Evolutionary conservation across 2,888 invertebrate species (phyloP).

Genomic region (Carabus problematicus): DNA sequence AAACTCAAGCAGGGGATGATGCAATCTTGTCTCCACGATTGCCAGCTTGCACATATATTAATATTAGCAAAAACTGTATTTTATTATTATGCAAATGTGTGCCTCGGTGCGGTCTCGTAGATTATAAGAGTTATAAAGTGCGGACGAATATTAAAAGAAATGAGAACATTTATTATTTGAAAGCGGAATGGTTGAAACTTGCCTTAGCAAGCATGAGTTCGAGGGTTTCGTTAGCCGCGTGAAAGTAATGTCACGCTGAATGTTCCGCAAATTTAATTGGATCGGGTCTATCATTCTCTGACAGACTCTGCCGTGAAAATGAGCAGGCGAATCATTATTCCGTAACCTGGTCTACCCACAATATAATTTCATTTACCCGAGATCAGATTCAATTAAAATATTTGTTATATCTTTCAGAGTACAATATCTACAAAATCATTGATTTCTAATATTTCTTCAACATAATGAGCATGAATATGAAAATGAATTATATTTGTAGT

Average conservation of each 20-base stretch:
- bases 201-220: no score
- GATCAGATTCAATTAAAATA: no score
- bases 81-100: conserved; percentile 43
- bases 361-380: no score
- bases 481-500: no score
- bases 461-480: no score
- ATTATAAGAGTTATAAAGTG: conserved; percentile 40
- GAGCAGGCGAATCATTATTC: not conserved
- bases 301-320: conserved; percentile 3
- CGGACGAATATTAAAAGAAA: conserved; percentile 41
- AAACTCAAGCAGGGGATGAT: conserved; percentile 26
- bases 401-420: no score
- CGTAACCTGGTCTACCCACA: not conserved
- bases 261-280: conserved; percentile 22
- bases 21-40: not conserved
- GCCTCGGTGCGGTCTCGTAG: conserved; percentile 9
- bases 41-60: conserved; percentile 37
- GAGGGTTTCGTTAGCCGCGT: no score
- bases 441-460: no score
- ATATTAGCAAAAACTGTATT: conserved; percentile 43
- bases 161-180: conserved; percentile 39
- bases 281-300: conserved; percentile 1
- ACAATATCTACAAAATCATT: no score
- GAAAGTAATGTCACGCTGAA: conserved; percentile 9
- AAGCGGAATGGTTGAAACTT: conserved; percentile 11